These are phyloP conservation scores for Ephestia elutella DNA, from an alignment of 1,140 invertebrate species.

Conservation along the genomic window DNA sequence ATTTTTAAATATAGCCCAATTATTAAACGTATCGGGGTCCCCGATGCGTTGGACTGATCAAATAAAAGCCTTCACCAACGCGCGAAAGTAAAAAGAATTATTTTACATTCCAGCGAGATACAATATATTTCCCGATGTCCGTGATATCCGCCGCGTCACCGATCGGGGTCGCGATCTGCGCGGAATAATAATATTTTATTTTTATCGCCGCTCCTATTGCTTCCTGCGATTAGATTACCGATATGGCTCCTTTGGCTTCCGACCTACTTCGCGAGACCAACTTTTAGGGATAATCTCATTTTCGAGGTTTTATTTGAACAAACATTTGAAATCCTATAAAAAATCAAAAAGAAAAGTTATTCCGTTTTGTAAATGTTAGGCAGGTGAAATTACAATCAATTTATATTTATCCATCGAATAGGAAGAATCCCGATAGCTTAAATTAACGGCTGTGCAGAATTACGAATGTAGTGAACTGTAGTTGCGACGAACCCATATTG, in stretches of 20 bases:
- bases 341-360: neutral
- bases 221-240: neutral
- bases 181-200: constrained; percentile 5
- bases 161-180: neutral
- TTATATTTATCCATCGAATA: too few relatives aligned
- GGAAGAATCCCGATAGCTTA: too few relatives aligned
- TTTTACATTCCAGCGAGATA: neutral
- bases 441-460: too few relatives aligned
- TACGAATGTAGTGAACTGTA: too few relatives aligned
- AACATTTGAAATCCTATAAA: neutral
- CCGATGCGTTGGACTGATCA: too few relatives aligned
- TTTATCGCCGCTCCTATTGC: neutral
- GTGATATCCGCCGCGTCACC: too few relatives aligned
- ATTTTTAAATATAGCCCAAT: too few relatives aligned
- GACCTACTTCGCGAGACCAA: neutral
- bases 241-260: constrained; percentile 1
- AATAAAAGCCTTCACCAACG: too few relatives aligned
- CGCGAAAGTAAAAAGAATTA: neutral
- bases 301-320: neutral
- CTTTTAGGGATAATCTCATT: neutral
- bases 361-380: too few relatives aligned
- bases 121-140: neutral
- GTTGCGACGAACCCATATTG: too few relatives aligned
- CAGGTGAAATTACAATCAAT: too few relatives aligned
- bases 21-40: too few relatives aligned